Evolutionary conservation across 1,140 invertebrate genomes (phyloP).

Genomic region (Dinoponera quadriceps): DNA sequence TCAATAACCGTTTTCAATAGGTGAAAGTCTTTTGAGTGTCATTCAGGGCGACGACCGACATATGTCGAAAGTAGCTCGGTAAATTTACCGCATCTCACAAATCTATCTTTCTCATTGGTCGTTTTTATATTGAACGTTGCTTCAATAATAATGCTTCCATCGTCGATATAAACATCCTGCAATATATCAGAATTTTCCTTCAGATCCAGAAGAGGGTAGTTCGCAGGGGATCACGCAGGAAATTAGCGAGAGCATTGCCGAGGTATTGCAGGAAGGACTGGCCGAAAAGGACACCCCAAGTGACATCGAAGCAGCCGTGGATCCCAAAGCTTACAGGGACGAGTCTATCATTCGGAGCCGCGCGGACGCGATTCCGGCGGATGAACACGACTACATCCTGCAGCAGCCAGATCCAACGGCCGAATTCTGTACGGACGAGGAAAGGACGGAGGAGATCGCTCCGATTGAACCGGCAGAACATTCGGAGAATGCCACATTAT

Average conservation of each 20-base stretch:
- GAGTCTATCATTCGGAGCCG: not conserved
- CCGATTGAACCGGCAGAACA: conserved; percentile 5
- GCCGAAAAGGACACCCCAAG: not conserved
- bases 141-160: not conserved
- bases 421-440: not conserved
- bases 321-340: conserved; percentile 6
- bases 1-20: no score
- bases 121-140: not conserved
- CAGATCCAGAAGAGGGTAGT: conserved; percentile 48
- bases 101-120: no score
- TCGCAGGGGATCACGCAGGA: conserved; percentile 41
- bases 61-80: no score
- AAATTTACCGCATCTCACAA: no score
- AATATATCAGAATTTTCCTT: not conserved
- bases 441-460: not conserved
- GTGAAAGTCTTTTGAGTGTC: no score
- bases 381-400: conserved; percentile 77
- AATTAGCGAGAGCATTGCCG: conserved; percentile 27
- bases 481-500: conserved; percentile 32
- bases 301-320: not conserved
- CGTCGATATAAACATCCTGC: not conserved
- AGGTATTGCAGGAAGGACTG: conserved; percentile 37
- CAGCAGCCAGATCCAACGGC: conserved; percentile 71
- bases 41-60: no score
- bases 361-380: conserved; percentile 65